These are phyloP conservation scores for Tetranychus piercei DNA, from an alignment of 2,888 invertebrate genomes.

Conservation along the genomic window DNA sequence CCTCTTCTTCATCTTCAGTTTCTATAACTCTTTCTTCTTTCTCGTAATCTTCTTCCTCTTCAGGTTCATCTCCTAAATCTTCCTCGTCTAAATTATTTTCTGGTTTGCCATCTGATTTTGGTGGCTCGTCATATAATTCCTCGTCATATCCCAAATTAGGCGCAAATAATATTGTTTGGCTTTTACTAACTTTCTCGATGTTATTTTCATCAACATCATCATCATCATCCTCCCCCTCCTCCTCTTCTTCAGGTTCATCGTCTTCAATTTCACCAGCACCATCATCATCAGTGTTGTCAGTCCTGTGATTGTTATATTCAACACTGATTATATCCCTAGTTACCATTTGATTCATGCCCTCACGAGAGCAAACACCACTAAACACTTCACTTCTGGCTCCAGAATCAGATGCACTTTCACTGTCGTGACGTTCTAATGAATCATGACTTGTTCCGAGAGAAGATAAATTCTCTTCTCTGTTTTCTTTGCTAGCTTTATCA, in stretches of 20 bases:
- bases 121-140: neutral
- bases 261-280: neutral
- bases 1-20: constrained; percentile 17
- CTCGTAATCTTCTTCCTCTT: neutral
- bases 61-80: neutral
- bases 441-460: neutral
- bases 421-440: neutral
- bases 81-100: neutral
- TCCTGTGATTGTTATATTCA: neutral
- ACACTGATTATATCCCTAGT: neutral
- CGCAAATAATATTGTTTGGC: neutral
- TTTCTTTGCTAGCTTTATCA: neutral
- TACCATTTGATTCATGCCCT: neutral
- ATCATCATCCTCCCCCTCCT: neutral
- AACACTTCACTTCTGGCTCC: neutral
- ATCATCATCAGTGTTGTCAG: neutral
- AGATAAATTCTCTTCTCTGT: neutral
- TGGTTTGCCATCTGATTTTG: neutral
- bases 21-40: neutral
- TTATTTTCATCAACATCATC: neutral
- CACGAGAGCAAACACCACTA: neutral
- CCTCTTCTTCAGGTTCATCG: constrained; percentile 3
- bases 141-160: neutral
- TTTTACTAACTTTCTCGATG: neutral
- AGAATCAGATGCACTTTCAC: neutral